Base-by-base conservation (phyloP, 2,113 vertebrate species). In the Paramisgurnus dabryanus region DNA sequence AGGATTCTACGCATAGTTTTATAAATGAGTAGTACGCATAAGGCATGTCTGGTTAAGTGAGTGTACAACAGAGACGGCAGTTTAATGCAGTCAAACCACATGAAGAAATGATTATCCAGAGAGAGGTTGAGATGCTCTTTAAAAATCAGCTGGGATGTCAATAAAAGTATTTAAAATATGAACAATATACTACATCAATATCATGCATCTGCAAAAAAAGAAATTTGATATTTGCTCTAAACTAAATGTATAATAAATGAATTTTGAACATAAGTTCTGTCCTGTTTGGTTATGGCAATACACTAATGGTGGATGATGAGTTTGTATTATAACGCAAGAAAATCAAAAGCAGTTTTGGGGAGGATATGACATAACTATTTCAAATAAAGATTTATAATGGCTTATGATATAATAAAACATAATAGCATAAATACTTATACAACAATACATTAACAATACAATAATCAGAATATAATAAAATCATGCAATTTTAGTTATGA, bases 91-190 rank as follows among this genome's bases (percentile, higher is more conserved):
- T 60, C 4, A 60, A 45, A 40, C 4, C 17, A 58, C 17, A 58
- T 57, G 40, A 73, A 22, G 22, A 40, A 27, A 43, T 73, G 55
- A 74, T 13, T 60, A 61, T 60, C 50, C 69, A 45, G 39, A 71
- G 50, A 55, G 18, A 15, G 41, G n/a, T 58, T 4, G 60, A 18
- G 40, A 45, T 43, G 17, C 41, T 74, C 11, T 45, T 22, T 74
- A 45, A 73, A 61, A 6, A 12, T 60, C 40, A 15, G 60, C 71
- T 22, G 22, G 15, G 43, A 61, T 60, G 40, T 41, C 55, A 73
- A 74, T 68, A 2, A 34, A 15, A 15, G 22, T 15, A 34, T 8
- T 60, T 22, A 58, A 57, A 43, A 72, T 58, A 72, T 45, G 40
- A 74, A 43, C 60, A 73, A 60, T 43, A 41, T 39, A 13, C 13